These are phyloP conservation scores for Talpa occidentalis DNA, from an alignment of 2,113 vertebrate genomes.

Conservation along the genomic window DNA sequence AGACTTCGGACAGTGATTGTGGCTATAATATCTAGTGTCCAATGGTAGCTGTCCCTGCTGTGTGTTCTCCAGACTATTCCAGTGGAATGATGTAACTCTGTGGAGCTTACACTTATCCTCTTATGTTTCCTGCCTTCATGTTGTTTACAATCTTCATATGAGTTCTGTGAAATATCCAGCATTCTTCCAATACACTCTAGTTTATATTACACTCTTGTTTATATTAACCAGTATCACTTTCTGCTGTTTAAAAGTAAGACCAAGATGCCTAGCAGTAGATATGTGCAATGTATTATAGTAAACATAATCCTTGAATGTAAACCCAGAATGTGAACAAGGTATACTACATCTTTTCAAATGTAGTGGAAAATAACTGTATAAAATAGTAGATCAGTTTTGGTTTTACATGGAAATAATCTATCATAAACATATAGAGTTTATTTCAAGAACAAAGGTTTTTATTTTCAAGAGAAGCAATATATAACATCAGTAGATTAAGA, in stretches of 20 bases:
- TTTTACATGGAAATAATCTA: background rate
- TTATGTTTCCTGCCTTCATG: background rate
- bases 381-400: slow-evolving; percentile 3
- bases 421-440: background rate
- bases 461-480: background rate
- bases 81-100: background rate
- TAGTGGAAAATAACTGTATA: slow-evolving; percentile 30
- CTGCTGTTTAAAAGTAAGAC: slow-evolving; percentile 51
- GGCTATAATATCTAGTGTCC: background rate
- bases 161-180: background rate
- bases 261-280: background rate
- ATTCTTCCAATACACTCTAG: background rate
- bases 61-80: background rate
- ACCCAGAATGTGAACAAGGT: background rate
- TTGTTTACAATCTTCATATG: background rate
- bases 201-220: background rate
- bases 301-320: background rate
- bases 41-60: background rate
- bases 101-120: background rate
- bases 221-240: slow-evolving; percentile 25
- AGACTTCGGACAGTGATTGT: background rate
- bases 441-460: background rate
- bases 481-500: slow-evolving; percentile 3
- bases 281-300: slow-evolving; percentile 20
- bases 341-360: background rate